These are phyloP conservation scores for Drosophila falleni DNA, from an alignment of 2,888 invertebrate species.

Conservation along the genomic window DNA sequence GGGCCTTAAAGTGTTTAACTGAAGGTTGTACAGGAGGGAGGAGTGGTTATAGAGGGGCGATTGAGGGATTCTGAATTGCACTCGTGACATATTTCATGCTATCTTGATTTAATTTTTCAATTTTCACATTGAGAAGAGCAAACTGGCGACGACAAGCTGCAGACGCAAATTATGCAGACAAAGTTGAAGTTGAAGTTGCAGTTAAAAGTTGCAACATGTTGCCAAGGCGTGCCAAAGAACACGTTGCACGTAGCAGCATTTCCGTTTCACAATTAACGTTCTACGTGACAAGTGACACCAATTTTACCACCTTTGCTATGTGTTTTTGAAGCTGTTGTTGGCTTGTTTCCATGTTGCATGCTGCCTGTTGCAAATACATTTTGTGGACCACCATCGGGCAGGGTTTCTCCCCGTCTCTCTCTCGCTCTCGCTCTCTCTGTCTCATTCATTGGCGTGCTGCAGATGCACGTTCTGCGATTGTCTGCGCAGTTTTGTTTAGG, in stretches of 20 bases:
- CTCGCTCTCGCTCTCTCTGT: not conserved
- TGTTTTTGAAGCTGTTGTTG: constrained; percentile 65
- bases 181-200: constrained; percentile 56
- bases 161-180: constrained; percentile 71
- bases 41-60: too few relatives aligned
- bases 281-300: constrained; percentile 83
- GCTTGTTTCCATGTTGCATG: constrained; percentile 24
- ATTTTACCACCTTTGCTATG: constrained; percentile 81
- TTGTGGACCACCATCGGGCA: constrained; percentile 72
- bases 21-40: too few relatives aligned
- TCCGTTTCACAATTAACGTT: constrained; percentile 82
- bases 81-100: constrained; percentile 75
- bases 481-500: constrained; percentile 81
- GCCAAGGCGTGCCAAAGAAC: constrained; percentile 66
- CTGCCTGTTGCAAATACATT: constrained; percentile 41
- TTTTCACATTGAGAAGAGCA: constrained; percentile 66
- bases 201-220: constrained; percentile 69
- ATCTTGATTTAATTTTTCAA: constrained; percentile 80
- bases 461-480: constrained; percentile 82
- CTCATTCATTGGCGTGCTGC: constrained; percentile 65
- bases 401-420: constrained; percentile 16
- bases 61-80: constrained; percentile 53
- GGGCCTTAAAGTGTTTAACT: constrained; percentile 47
- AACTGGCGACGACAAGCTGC: constrained; percentile 27
- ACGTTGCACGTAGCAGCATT: constrained; percentile 66